phyloP scores from a whole-genome alignment of 1,140 invertebrate genomes.

The Lepidurus arcticus region DNA sequence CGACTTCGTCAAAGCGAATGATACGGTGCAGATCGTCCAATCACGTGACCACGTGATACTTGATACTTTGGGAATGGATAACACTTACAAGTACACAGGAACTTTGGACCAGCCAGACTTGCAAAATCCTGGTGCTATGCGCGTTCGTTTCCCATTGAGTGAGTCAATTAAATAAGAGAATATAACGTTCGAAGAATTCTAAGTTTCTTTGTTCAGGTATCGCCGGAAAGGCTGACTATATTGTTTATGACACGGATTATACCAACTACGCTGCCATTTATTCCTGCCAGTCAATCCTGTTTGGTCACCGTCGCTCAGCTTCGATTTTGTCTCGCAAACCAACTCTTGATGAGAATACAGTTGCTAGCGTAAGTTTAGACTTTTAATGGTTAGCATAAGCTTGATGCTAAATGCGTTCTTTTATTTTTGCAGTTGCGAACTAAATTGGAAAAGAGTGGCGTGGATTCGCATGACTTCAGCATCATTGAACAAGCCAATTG shows the following conservation, averaged over 20 bases:
- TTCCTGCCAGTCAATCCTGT: constrained; percentile 67
- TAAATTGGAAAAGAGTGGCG: constrained; percentile 54
- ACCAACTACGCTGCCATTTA: constrained; percentile 66
- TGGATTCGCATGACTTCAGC: constrained; percentile 67
- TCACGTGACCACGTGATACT: constrained; percentile 53
- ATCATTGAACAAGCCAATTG: constrained; percentile 65
- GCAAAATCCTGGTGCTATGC: constrained; percentile 62
- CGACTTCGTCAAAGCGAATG: constrained; percentile 58
- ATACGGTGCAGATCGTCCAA: constrained; percentile 62
- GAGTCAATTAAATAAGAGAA: constrained; percentile 47
- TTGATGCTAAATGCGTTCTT: constrained; percentile 30
- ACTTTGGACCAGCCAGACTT: constrained; percentile 58
- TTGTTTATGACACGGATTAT: constrained; percentile 69
- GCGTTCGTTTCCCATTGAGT: constrained; percentile 73
- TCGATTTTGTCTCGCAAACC: constrained; percentile 67
- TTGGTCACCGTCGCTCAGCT: constrained; percentile 66
- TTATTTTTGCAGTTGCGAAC: constrained; percentile 52
- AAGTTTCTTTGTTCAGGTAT: constrained; percentile 52
- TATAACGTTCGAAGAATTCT: neutral
- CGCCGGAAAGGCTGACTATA: constrained; percentile 65
- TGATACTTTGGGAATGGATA: constrained; percentile 53
- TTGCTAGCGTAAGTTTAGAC: constrained; percentile 51
- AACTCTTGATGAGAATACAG: constrained; percentile 57
- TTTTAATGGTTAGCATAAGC: neutral
- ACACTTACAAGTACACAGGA: constrained; percentile 70